A percentile compares a stretch with the other conserved stretches of the same genome.
phyloP scores from a whole-genome alignment of 2,888 invertebrate genomes.

The Phlogophora meticulosa region DNA sequence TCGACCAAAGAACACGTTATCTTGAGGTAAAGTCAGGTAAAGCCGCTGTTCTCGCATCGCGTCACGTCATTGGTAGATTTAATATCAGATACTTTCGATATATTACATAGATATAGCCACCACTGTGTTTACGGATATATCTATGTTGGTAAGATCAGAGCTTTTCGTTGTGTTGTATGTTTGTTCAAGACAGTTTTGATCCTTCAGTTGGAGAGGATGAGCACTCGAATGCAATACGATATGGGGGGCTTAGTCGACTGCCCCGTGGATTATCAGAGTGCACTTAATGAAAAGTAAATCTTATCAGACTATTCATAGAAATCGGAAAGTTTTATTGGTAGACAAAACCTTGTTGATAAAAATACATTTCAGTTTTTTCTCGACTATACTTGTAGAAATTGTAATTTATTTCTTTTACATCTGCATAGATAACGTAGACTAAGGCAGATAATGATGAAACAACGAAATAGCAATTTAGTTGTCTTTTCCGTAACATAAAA shows the following conservation, averaged over 20 bases:
- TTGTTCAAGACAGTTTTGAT: constrained; percentile 1
- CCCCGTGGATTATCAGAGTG: no score
- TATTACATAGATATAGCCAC: constrained; percentile 7
- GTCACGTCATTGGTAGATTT: constrained; percentile 45
- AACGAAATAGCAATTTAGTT: not conserved
- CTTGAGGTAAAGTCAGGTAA: constrained; percentile 38
- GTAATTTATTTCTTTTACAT: constrained; percentile 4
- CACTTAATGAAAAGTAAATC: not conserved
- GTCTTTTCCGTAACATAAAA: not conserved
- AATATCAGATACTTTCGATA: constrained; percentile 50
- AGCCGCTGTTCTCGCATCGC: constrained; percentile 14
- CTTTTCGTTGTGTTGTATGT: constrained; percentile 10
- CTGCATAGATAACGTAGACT: not conserved
- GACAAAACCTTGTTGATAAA: not conserved
- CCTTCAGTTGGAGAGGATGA: not conserved
- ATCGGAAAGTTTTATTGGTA: not conserved
- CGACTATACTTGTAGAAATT: not conserved
- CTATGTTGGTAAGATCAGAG: constrained; percentile 22
- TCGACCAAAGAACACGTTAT: constrained; percentile 42
- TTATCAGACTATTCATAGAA: not conserved
- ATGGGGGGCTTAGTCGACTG: not conserved
- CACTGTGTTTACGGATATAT: constrained; percentile 18
- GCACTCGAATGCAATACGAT: constrained; percentile 1
- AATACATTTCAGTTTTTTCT: not conserved
- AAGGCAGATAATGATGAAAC: constrained; percentile 3